These are phyloP conservation scores for Corvus moneduloides DNA, from an alignment of 2,113 vertebrate genomes.

Conservation along the genomic window DNA sequence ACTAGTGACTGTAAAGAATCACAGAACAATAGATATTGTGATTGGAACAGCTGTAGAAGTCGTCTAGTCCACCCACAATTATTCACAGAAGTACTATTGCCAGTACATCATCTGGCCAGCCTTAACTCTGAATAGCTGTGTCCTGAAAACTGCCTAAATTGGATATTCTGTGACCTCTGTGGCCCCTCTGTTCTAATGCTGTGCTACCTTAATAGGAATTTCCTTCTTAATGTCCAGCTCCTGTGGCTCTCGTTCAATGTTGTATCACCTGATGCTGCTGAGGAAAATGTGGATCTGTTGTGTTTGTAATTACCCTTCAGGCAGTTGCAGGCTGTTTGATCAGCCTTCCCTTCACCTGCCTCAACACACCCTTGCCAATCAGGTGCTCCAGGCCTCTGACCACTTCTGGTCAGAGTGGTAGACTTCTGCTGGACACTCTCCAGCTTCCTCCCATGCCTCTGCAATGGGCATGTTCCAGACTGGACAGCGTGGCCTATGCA, in stretches of 20 bases:
- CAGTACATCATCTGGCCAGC: neutral
- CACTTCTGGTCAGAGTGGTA: neutral
- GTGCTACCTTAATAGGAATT: neutral
- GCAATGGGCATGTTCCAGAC: neutral
- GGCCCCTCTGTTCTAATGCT: neutral
- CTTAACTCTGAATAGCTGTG: neutral
- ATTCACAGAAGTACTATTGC: neutral
- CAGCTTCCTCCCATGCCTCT: neutral
- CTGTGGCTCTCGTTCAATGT: neutral
- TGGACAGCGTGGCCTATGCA: neutral
- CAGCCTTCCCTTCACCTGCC: neutral
- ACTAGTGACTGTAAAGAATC: neutral
- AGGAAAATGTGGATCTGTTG: neutral
- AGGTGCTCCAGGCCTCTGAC: neutral
- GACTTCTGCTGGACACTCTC: neutral
- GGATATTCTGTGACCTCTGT: neutral
- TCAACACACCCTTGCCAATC: neutral
- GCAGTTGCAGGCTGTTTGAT: neutral
- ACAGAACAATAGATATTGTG: neutral
- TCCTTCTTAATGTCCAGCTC: neutral
- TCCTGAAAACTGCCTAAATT: conserved; percentile 9
- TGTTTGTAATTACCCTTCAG: neutral
- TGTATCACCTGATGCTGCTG: neutral
- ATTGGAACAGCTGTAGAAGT: neutral
- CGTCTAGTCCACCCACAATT: neutral